A percentile compares a stretch with the other conserved stretches of the same genome.
phyloP scores from a whole-genome alignment of 2,113 vertebrate species.

The Thinocorus orbignyianus region DNA sequence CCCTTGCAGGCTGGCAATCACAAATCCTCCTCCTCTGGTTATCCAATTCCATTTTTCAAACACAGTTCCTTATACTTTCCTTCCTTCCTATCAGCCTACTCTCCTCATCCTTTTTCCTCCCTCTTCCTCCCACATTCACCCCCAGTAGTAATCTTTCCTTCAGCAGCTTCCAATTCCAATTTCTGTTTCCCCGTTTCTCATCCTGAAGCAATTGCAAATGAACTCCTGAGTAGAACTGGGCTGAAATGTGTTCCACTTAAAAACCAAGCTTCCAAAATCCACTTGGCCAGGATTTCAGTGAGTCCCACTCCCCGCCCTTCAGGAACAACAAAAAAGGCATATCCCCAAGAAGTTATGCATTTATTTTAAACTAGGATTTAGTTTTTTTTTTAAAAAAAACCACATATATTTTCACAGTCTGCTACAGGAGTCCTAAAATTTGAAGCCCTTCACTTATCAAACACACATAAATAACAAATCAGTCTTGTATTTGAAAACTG shows the following conservation, averaged over 20 bases:
- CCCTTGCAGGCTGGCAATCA: neutral
- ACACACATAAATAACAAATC: neutral
- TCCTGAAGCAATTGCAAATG: neutral
- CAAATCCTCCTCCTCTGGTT: neutral
- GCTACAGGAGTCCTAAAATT: neutral
- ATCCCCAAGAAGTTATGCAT: neutral
- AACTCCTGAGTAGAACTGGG: neutral
- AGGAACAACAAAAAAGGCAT: neutral
- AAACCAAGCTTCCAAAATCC: neutral
- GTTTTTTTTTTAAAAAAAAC: neutral
- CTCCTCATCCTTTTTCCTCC: neutral
- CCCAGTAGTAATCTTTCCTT: neutral
- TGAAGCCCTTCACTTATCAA: neutral
- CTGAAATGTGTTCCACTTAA: neutral
- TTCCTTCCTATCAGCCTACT: neutral
- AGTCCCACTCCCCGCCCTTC: neutral
- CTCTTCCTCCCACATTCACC: neutral
- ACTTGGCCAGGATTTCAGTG: neutral
- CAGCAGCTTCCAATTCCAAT: neutral
- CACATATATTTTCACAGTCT: neutral
- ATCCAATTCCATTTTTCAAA: neutral
- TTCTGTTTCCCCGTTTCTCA: neutral
- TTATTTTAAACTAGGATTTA: neutral
- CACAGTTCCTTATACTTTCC: neutral
- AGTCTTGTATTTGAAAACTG: neutral